Percentiles rank a stretch among this genome's conserved stretches.
phyloP scores from a whole-genome alignment of 2,797 vertebrate species.

The Xerus rutilus region DNA sequence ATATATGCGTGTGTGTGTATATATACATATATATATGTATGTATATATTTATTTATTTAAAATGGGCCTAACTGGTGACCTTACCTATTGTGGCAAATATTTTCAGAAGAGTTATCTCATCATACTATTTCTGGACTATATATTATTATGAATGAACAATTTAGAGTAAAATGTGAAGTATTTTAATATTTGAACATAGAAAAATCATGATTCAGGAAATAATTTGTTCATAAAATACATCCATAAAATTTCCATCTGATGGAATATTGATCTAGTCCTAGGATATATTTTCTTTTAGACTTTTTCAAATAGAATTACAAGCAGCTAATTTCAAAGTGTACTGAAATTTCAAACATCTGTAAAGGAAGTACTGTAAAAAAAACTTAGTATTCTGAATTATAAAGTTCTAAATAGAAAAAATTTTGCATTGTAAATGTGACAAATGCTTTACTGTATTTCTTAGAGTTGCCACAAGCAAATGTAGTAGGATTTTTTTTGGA shows the following conservation, averaged over 20 bases:
- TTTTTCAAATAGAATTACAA: neutral
- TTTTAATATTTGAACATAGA: constrained; percentile 6
- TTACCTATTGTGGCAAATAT: too few species aligned
- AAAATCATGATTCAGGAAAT: constrained; percentile 30
- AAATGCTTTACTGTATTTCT: neutral
- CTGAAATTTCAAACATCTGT: constrained; percentile 24
- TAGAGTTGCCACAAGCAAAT: constrained; percentile 2
- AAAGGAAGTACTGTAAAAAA: neutral
- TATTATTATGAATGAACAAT: constrained; percentile 15
- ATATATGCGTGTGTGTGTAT: too few species aligned
- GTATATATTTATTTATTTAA: too few species aligned
- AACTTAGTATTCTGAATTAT: constrained; percentile 11
- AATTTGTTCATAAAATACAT: constrained; percentile 45
- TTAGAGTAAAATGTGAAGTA: constrained; percentile 57
- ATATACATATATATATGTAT: too few species aligned
- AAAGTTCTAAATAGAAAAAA: neutral
- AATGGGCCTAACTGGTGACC: too few species aligned
- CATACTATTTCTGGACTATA: neutral
- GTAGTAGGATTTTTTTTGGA: neutral
- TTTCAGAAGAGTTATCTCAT: neutral
- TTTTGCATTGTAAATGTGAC: constrained; percentile 19
- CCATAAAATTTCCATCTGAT: neutral
- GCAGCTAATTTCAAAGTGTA: constrained; percentile 5
- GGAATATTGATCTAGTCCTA: constrained; percentile 31
- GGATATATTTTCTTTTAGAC: constrained; percentile 6